Percentiles rank a stretch among this genome's conserved stretches.
These are phyloP conservation scores for Saxidomus purpurata DNA, from an alignment of 1,140 invertebrate species.

Conservation along the genomic window DNA sequence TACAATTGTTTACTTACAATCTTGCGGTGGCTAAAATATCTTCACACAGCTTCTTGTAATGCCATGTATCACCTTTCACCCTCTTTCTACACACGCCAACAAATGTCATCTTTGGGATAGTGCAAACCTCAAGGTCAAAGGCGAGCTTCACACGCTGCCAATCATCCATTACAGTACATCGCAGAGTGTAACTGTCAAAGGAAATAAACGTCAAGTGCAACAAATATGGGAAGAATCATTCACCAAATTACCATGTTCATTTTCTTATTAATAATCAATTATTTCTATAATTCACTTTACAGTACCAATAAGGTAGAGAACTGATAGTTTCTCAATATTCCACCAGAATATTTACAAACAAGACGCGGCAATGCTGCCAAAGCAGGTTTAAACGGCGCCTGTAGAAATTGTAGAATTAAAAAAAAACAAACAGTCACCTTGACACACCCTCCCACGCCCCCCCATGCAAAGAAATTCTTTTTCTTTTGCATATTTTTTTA, in stretches of 20 bases:
- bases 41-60: constrained; percentile 95
- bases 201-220: no score
- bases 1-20: constrained; percentile 70
- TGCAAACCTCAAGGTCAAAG: constrained; percentile 94
- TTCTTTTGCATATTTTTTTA: no score
- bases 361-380: no score
- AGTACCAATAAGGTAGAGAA: not conserved
- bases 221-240: no score
- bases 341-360: no score
- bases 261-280: no score
- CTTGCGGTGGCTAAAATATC: constrained; percentile 89
- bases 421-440: no score
- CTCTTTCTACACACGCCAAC: constrained; percentile 93
- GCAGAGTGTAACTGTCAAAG: constrained; percentile 89
- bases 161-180: constrained; percentile 88
- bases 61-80: constrained; percentile 94
- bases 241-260: no score
- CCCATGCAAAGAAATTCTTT: no score
- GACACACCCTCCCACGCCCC: no score
- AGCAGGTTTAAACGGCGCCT: no score
- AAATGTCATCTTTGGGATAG: constrained; percentile 85
- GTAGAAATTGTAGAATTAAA: no score
- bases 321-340: not conserved
- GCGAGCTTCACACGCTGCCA: constrained; percentile 88
- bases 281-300: not conserved